Evolutionary conservation across 2,888 invertebrate species (phyloP), one percentile per base, ranked within the genome.

Genomic region (Phengaris alcon): DNA sequence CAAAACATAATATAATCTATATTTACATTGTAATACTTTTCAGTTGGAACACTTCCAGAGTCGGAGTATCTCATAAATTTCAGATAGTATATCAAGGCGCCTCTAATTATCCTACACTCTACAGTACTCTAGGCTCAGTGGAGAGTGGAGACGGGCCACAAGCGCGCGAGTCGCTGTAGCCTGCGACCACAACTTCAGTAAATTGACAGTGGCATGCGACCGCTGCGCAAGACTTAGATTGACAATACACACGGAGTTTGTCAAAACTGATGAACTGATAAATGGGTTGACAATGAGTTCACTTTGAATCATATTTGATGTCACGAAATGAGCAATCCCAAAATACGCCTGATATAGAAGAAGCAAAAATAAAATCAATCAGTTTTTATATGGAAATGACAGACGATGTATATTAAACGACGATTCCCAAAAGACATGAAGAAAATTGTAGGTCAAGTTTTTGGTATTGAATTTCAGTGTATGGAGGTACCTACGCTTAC

Each of bases 1-100:
- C 72, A 72, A 72, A 72, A 72, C 72, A 72, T 72, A 15, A 46
- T 6, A 7, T 35, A n/a, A 72, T 70, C 70, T 72, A 72, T 72
- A 72, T 54, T 72, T 72, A 54, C 35, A 13, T 72, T 52, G 72
- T 54, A 72, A 54, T 72, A 72, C 54, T 72, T 70, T 54, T 72
- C 54, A 54, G 48, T 72, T 72, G 72, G 72, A 72, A 54, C 72
- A 54, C 72, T 54, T 54, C 72, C 72, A 72, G 72, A 48, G 52
- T 22, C 22, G 15, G 35, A 64, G 72, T 13, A 35, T 72, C 54
- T 52, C 72, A 13, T 72, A 72, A 72, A 72, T 72, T 54, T 44
- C 12, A 72, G 72, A 72, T 54, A 52, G 72, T 54, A 69, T 48
- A 51, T 51, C 69, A 69, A 52, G 35, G 72, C 72, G 72, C 72